Evolutionary conservation across 2,888 invertebrate genomes (phyloP).

Genomic region (Cheilosia urbana): DNA sequence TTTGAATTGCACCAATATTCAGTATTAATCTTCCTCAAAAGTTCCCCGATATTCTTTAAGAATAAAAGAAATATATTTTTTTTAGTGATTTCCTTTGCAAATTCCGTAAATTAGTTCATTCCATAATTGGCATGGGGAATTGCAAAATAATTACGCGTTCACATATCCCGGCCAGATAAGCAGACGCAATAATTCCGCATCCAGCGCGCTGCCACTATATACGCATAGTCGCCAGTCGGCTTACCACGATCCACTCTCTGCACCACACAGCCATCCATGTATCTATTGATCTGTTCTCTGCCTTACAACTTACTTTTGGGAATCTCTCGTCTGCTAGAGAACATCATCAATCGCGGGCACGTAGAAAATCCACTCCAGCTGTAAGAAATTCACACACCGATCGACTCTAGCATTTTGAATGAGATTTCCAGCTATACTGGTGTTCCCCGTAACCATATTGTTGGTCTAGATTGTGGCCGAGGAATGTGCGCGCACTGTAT

Average conservation of each 20-base stretch:
- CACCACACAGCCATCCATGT: slow-evolving; percentile 3
- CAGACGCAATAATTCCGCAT: slow-evolving; percentile 62
- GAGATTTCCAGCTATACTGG: slow-evolving; percentile 54
- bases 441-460: slow-evolving; percentile 54
- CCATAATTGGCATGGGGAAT: slow-evolving; percentile 62
- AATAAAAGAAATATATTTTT: slow-evolving; percentile 23
- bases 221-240: slow-evolving; percentile 4
- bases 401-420: slow-evolving; percentile 6
- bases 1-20: not conserved
- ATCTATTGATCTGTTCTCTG: slow-evolving; percentile 33
- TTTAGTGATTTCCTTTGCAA: slow-evolving; percentile 33
- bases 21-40: not conserved
- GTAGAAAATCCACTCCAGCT: slow-evolving; percentile 47
- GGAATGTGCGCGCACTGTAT: slow-evolving; percentile 42
- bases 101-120: slow-evolving; percentile 67
- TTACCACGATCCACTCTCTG: slow-evolving; percentile 28
- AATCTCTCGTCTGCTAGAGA: slow-evolving; percentile 30
- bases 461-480: slow-evolving; percentile 64
- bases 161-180: slow-evolving; percentile 10
- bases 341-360: slow-evolving; percentile 60
- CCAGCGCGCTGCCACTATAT: slow-evolving; percentile 6
- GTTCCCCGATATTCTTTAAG: not conserved
- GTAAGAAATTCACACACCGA: slow-evolving; percentile 39
- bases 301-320: slow-evolving; percentile 62
- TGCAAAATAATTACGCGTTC: slow-evolving; percentile 62